Percentiles rank a stretch among this genome's conserved stretches.
These are phyloP conservation scores for Lepidurus couesii DNA, from an alignment of 1,140 invertebrate genomes.

Conservation along the genomic window DNA sequence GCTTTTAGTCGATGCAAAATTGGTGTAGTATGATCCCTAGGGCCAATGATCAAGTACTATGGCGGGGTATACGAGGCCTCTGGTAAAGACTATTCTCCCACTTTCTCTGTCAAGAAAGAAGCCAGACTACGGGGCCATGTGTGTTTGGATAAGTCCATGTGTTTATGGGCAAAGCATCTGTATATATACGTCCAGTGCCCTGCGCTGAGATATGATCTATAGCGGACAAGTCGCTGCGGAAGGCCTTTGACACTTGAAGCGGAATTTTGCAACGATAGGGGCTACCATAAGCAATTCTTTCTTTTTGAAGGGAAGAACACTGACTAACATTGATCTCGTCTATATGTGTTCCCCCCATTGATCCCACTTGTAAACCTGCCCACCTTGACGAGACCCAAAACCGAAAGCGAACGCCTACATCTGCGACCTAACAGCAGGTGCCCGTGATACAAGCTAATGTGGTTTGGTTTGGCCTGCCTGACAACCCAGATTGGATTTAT, in stretches of 20 bases:
- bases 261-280: not conserved
- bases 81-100: not conserved
- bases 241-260: not conserved
- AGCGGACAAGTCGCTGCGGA: not conserved
- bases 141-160: slow-evolving; percentile 16
- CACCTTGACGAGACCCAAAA: slow-evolving; percentile 10
- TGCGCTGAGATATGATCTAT: not conserved
- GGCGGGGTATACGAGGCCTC: too few species aligned
- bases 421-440: not conserved
- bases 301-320: not conserved
- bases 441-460: not conserved
- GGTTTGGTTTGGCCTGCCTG: not conserved
- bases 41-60: too few species aligned
- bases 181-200: slow-evolving; percentile 16
- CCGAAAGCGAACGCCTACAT: slow-evolving; percentile 6
- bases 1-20: too few species aligned
- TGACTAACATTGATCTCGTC: not conserved
- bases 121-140: slow-evolving; percentile 20
- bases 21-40: too few species aligned
- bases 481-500: slow-evolving; percentile 6
- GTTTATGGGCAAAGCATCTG: slow-evolving; percentile 4
- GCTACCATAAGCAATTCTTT: not conserved
- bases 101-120: not conserved
- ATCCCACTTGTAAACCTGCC: slow-evolving; percentile 12
- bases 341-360: not conserved